Base-by-base conservation (phyloP, 2,797 vertebrate species). In the Spinibarbus caldwelli region DNA sequence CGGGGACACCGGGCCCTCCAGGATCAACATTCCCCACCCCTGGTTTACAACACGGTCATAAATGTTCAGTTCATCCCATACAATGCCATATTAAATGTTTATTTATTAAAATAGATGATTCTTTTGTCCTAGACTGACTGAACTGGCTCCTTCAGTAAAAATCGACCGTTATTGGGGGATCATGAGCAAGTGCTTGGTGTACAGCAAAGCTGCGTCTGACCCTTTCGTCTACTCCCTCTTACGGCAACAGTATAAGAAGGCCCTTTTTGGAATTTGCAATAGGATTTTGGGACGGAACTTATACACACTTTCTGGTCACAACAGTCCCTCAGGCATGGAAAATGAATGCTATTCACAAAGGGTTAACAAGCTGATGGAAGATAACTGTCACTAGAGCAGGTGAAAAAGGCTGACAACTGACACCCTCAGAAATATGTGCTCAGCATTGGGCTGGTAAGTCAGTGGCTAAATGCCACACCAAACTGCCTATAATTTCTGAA, bases 141-240 rank as follows among this genome's bases (percentile, higher is more conserved):
- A 95, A 89, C 91, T 96, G 84, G 57, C 93, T 85, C 94, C 95
- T 36, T 95, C 91, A 7, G 92, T 96, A 91, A 92, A 93, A 80
- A 90, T 97, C 85, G 93, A 94, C 67, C 92, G 89, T 43, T 94
- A 95, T 89, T 96, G 96, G 95, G 96, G 96, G 84, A 91, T 96
- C 83, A 88, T 93, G 76, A 94, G 94, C 89, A 96, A 96, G 92
- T 96, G 95, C 91, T 94, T 96, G 77, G 93, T 94, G 81, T 96
- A 95, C 31, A 94, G 95, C 91, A 96, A 96, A 93, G 95, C 94
- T 70, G 96, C 92, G 17, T 95, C 92, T 1, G 93, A 96, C 84
- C 95, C 95, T 0, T 96, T 96, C 17, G 93, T 97, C 82, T 96
- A 96, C 90, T 96, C 95, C 1, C 94, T 95, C 70, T 91, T 97